Conservation (phyloP, 2,888 invertebrate species). For the Apamea sordens region DNA sequence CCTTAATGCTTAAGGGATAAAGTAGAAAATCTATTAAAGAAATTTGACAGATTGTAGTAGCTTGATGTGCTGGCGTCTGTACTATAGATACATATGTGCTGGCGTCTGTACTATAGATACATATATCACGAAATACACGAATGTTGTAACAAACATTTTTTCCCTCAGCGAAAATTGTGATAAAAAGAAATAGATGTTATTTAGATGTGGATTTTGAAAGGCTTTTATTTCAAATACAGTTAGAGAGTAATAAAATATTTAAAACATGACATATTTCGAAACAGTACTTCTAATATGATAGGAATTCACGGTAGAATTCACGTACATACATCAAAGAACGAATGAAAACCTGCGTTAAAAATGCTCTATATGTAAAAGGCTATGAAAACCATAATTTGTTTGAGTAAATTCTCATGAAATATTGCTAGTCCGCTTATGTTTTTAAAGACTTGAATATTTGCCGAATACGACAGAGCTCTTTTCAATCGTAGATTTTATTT, state of each 20-base stretch:
- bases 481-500: background rate
- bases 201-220: background rate
- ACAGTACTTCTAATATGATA: background rate
- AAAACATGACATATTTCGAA: too few relatives aligned
- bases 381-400: constrained; percentile 4
- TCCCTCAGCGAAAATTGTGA: background rate
- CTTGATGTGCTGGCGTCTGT: too few relatives aligned
- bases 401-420: background rate
- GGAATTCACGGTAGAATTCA: background rate
- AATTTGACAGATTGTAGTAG: too few relatives aligned
- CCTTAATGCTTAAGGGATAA: too few relatives aligned
- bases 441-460: background rate
- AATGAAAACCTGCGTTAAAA: background rate
- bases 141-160: background rate
- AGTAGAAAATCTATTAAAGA: too few relatives aligned
- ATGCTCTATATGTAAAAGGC: background rate
- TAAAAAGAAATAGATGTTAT: background rate
- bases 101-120: too few relatives aligned
- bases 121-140: background rate
- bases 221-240: background rate
- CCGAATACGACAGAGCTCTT: background rate
- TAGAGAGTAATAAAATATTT: background rate
- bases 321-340: constrained; percentile 7
- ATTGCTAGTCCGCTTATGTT: background rate
- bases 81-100: too few relatives aligned